phyloP scores from a whole-genome alignment of 2,888 invertebrate genomes.

The Fragum whitleyi region DNA sequence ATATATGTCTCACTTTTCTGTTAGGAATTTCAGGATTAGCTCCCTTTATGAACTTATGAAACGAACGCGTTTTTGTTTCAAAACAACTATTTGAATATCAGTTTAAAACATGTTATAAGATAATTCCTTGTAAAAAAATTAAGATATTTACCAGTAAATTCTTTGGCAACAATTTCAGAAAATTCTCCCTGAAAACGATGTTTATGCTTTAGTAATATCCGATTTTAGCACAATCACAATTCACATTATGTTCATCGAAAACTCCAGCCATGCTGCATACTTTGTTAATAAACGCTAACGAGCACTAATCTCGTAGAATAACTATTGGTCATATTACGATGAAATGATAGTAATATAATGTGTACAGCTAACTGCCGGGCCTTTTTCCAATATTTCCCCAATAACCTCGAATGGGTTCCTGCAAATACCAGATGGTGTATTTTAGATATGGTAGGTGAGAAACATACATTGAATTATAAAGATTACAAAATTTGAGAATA shows the following conservation, averaged over 20 bases:
- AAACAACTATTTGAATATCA: too few relatives aligned
- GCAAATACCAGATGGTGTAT: not conserved
- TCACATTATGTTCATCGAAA: not conserved
- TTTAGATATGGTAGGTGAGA: too few relatives aligned
- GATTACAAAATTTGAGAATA: too few relatives aligned
- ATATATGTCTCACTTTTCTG: not conserved
- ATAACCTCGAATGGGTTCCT: not conserved
- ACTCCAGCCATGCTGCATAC: not conserved
- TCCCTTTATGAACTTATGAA: not conserved
- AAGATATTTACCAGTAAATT: not conserved
- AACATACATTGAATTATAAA: too few relatives aligned
- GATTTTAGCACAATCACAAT: not conserved
- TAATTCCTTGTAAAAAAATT: not conserved
- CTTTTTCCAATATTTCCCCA: not conserved
- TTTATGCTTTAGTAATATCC: not conserved
- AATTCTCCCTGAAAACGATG: not conserved
- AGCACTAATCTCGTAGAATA: not conserved
- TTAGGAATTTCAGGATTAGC: not conserved
- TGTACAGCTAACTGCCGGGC: not conserved
- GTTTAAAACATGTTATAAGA: not conserved
- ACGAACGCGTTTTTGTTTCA: not conserved
- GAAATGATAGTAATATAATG: conserved; percentile 2
- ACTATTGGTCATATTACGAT: conserved; percentile 1
- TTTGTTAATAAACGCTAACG: conserved; percentile 7
- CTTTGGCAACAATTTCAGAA: not conserved